Percentiles rank a stretch among this genome's conserved stretches.
phyloP scores from a whole-genome alignment of 64 coral and sea anemone species.

The Montipora foliosa region DNA sequence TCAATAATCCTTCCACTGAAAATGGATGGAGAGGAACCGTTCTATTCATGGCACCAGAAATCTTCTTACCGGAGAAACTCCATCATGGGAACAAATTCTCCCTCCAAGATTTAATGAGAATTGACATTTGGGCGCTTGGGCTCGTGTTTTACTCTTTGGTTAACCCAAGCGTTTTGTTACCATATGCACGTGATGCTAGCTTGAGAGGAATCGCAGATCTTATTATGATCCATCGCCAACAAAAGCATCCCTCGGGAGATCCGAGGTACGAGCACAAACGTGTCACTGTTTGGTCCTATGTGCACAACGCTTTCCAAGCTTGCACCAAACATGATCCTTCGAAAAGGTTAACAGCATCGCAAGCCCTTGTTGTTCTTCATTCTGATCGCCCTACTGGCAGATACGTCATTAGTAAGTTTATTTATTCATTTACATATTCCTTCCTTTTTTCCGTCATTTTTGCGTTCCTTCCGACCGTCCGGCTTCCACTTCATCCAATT shows the following conservation, averaged over 20 bases:
- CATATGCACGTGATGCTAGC: constrained; percentile 50
- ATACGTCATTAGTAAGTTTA: neutral
- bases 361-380: neutral
- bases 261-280: constrained; percentile 43
- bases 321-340: constrained; percentile 54
- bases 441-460: no score
- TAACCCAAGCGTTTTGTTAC: constrained; percentile 58
- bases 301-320: constrained; percentile 35
- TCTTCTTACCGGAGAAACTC: constrained; percentile 18
- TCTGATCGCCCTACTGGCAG: neutral
- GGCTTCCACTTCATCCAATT: no score
- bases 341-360: constrained; percentile 26
- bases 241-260: constrained; percentile 29
- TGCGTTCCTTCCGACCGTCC: no score
- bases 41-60: constrained; percentile 74
- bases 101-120: constrained; percentile 69
- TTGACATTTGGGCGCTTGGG: constrained; percentile 83
- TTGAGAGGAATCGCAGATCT: neutral
- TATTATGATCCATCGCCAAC: neutral
- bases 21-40: constrained; percentile 59
- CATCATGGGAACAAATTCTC: constrained; percentile 15
- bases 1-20: constrained; percentile 38
- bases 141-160: constrained; percentile 73
- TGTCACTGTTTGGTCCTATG: constrained; percentile 38
- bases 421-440: neutral